phyloP scores from a whole-genome alignment of 2,888 invertebrate genomes.

The Erebia ligea region DNA sequence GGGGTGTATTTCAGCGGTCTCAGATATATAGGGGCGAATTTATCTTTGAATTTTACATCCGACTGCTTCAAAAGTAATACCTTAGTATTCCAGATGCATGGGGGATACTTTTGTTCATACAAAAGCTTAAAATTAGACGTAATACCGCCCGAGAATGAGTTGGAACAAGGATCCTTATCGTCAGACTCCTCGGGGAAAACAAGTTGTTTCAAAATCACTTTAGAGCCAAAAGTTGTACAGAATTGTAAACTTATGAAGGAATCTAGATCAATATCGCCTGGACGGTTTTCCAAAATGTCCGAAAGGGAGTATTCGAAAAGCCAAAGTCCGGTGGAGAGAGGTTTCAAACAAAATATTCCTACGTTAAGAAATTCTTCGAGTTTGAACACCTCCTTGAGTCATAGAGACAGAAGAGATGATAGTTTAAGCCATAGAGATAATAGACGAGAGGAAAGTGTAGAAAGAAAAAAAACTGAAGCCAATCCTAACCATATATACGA shows the following conservation, averaged over 20 bases:
- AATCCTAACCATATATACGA: slow-evolving; percentile 68
- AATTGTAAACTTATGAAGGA: slow-evolving; percentile 61
- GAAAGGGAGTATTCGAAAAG: slow-evolving; percentile 78
- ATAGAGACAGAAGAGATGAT: slow-evolving; percentile 51
- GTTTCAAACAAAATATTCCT: slow-evolving; percentile 68
- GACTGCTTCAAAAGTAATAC: slow-evolving; percentile 88
- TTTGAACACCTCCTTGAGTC: slow-evolving; percentile 59
- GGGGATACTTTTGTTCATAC: slow-evolving; percentile 91
- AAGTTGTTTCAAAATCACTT: slow-evolving; percentile 64
- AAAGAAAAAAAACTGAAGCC: slow-evolving; percentile 50
- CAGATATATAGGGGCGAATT: slow-evolving; percentile 87
- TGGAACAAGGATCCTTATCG: slow-evolving; percentile 70
- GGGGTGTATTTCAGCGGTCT: slow-evolving; percentile 93
- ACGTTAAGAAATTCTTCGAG: slow-evolving; percentile 63
- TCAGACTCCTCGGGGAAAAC: slow-evolving; percentile 73
- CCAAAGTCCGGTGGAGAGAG: slow-evolving; percentile 73
- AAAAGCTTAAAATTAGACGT: slow-evolving; percentile 78
- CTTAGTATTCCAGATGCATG: slow-evolving; percentile 93
- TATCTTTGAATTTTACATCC: slow-evolving; percentile 86
- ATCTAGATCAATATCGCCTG: slow-evolving; percentile 72
- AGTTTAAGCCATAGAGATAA: too few relatives aligned
- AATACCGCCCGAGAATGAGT: slow-evolving; percentile 73
- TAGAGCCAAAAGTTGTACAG: slow-evolving; percentile 63
- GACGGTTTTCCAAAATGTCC: slow-evolving; percentile 56
- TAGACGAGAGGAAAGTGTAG: slow-evolving; percentile 49